Percentiles rank a stretch among this genome's conserved stretches.
Evolutionary conservation across 2,797 vertebrate species (phyloP).

Genomic region (Sebastiscus tertius): DNA sequence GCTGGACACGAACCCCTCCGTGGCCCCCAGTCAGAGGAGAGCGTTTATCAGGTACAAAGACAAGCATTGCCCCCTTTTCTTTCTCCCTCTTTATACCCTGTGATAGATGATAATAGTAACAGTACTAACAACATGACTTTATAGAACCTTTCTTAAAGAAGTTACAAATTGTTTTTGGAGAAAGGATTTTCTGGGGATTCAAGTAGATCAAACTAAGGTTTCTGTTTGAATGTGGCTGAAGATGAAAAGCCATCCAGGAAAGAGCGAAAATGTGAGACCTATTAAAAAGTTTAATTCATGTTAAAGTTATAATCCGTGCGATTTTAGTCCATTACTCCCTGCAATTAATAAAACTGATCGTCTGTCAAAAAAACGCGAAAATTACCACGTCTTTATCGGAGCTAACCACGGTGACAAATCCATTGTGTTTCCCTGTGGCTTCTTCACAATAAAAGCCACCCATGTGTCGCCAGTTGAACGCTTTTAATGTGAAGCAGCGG

Average conservation of each 20-base stretch:
- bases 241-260: not conserved
- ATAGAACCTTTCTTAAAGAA: conserved; percentile 12
- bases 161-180: not conserved
- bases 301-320: not conserved
- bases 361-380: not conserved
- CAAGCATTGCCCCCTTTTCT: conserved; percentile 71
- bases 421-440: not conserved
- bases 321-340: not conserved
- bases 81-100: conserved; percentile 51
- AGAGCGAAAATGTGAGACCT: not conserved
- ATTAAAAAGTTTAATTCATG: not conserved
- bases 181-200: conserved; percentile 20
- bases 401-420: not conserved
- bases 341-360: not conserved
- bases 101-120: conserved; percentile 44
- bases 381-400: not conserved
- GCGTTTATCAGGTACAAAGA: conserved; percentile 98
- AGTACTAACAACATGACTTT: conserved; percentile 49
- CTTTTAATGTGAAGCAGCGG: not conserved
- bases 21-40: conserved; percentile 97
- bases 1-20: conserved; percentile 98
- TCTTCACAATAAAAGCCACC: not conserved
- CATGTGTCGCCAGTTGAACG: not conserved
- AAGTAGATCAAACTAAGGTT: conserved; percentile 7
- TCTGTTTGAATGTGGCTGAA: conserved; percentile 11